Conservation (phyloP, 2,888 invertebrate species). For the Campoletis raptor region DNA sequence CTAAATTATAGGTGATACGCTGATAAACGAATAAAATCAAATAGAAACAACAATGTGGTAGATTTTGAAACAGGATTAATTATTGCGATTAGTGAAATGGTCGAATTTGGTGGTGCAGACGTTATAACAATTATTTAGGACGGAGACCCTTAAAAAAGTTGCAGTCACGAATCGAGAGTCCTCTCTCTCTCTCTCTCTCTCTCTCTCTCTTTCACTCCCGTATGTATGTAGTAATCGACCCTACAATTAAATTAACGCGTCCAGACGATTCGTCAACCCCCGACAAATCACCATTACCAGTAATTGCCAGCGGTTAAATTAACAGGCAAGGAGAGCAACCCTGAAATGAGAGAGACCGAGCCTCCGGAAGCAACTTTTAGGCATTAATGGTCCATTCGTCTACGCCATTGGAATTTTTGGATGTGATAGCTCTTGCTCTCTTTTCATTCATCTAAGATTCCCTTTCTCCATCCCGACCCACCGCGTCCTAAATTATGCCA, state of each 20-base stretch:
- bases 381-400: slow-evolving; percentile 67
- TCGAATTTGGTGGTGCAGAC: slow-evolving; percentile 29
- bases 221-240: slow-evolving; percentile 31
- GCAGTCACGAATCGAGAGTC: slow-evolving; percentile 36
- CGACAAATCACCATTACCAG: slow-evolving; percentile 62
- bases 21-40: background rate
- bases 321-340: slow-evolving; percentile 32
- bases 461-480: background rate
- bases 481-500: background rate
- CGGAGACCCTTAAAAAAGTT: slow-evolving; percentile 3
- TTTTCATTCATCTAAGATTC: slow-evolving; percentile 27
- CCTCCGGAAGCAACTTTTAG: slow-evolving; percentile 47
- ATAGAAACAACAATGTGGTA: background rate
- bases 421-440: slow-evolving; percentile 17
- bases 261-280: slow-evolving; percentile 64
- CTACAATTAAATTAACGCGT: slow-evolving; percentile 64
- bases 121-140: background rate
- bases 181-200: background rate
- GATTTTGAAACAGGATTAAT: background rate
- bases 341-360: slow-evolving; percentile 15
- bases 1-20: background rate
- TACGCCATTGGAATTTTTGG: slow-evolving; percentile 55
- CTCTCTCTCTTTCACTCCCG: background rate
- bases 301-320: slow-evolving; percentile 64
- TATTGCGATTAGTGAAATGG: slow-evolving; percentile 31